Evolutionary conservation across 1,140 invertebrate species (phyloP).

Genomic region (Scaptomyza pallida): DNA sequence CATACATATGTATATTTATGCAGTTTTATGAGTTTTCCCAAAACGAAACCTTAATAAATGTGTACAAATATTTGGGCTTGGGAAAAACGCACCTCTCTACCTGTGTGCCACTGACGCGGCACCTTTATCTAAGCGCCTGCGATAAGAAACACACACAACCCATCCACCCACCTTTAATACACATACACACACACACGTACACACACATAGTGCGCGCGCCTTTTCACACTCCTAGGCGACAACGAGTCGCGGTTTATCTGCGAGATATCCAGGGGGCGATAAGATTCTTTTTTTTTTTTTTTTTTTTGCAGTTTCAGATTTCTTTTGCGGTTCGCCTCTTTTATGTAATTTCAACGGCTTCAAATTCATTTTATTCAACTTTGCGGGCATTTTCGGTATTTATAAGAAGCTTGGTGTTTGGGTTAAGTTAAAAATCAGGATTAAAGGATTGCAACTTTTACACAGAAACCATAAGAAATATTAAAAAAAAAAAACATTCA

Average conservation of each 20-base stretch:
- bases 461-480: no score
- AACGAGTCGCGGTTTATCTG: conserved; percentile 7
- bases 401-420: no score
- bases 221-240: conserved; percentile 23
- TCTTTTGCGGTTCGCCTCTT: conserved; percentile 7
- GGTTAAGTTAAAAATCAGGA: no score
- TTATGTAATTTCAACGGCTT: conserved; percentile 30
- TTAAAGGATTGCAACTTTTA: no score
- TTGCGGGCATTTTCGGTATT: no score
- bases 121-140: conserved; percentile 39
- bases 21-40: no score
- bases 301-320: neutral
- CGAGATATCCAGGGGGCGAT: conserved; percentile 15
- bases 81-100: conserved; percentile 46
- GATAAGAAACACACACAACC: conserved; percentile 21
- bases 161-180: neutral
- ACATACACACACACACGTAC: conserved; percentile 2
- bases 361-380: no score
- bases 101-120: conserved; percentile 24
- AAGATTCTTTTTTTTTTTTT: no score
- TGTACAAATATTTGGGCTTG: conserved; percentile 39
- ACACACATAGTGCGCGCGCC: conserved; percentile 17
- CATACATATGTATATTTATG: no score
- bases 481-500: no score
- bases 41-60: no score